Conservation (phyloP, 2,113 vertebrate species). For the Phodopus roborovskii region DNA sequence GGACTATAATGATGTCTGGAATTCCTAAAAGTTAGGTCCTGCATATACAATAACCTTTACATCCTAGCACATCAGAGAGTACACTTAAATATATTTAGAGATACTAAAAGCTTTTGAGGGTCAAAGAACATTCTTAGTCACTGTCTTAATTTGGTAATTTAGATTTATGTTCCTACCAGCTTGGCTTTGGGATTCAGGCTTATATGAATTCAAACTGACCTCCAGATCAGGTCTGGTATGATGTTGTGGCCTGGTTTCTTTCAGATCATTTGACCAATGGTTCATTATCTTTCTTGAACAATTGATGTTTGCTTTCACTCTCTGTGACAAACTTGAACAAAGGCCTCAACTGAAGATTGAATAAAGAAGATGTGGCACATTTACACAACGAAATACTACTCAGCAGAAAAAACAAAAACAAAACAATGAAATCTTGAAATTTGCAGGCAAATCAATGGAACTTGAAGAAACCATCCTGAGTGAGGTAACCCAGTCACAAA, state of each 20-base stretch:
- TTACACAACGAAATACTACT: no score
- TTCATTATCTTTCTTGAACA: not conserved
- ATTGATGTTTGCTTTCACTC: not conserved
- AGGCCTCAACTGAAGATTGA: no score
- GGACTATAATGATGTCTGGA: not conserved
- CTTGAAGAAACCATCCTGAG: no score
- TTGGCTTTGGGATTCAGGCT: not conserved
- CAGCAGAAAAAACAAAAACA: no score
- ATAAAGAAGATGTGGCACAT: no score
- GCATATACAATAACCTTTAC: not conserved
- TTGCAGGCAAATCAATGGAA: no score
- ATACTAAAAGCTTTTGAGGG: not conserved
- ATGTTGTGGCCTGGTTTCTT: not conserved
- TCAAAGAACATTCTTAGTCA: conserved; percentile 21
- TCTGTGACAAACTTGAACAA: not conserved
- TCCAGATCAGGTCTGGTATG: not conserved
- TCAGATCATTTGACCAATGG: not conserved
- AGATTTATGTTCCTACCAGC: not conserved
- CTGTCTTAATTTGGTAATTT: not conserved
- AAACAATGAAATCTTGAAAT: no score
- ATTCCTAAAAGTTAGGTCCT: not conserved
- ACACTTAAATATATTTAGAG: not conserved
- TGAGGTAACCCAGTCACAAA: no score
- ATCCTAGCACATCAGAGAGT: not conserved
- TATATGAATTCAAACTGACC: not conserved